Evolutionary conservation across 2,888 invertebrate species (phyloP), one percentile per base, ranked within the genome.

Genomic region (Xanthorhoe spadicearia): DNA sequence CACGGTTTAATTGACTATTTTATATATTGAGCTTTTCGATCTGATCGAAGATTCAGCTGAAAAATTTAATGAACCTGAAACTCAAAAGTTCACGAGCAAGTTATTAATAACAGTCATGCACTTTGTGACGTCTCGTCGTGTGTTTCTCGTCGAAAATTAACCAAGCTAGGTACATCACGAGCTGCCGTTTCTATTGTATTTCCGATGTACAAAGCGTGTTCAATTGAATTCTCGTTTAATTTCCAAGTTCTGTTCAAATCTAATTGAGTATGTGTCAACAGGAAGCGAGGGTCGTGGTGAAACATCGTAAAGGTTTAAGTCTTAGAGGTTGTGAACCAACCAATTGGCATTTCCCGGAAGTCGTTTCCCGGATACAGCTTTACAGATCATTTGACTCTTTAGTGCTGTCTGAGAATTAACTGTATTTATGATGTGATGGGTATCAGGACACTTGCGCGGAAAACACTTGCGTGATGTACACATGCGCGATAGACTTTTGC

Each of bases 181-280:
- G 38, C 0, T 38, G 2, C 38, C 2, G 10, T 43, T 43, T 13
- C 38, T 43, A 43, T 43, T 43, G 38, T 43, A 43, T 43, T 43
- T 43, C 23, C 4, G 23, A 43, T 13, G 38, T 32, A 43, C 38
- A 43, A 13, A 43, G 38, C 38, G 38, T 13, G 38, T 43, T 43
- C 13, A 43, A 13, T 43, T 43, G 13, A 43, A 43, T 43, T 43
- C 38, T 43, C 13, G 6, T 32, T 32, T 32, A 32, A 28, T 32
- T 43, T 23, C 28, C 56, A 51, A 61, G 48, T 46, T 54, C 59
- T 50, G 38, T 61, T 48, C 53, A 18, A 50, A 32, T 43, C 61
- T 56, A 61, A 65, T 65, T 52, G 56, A 61, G 48, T 61, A 56
- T 52, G 23, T 46, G 32, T 57, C 65, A 66, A 66, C 61, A 61